Evolutionary conservation across 1,140 invertebrate genomes (phyloP).

Genomic region (Euura lappo): DNA sequence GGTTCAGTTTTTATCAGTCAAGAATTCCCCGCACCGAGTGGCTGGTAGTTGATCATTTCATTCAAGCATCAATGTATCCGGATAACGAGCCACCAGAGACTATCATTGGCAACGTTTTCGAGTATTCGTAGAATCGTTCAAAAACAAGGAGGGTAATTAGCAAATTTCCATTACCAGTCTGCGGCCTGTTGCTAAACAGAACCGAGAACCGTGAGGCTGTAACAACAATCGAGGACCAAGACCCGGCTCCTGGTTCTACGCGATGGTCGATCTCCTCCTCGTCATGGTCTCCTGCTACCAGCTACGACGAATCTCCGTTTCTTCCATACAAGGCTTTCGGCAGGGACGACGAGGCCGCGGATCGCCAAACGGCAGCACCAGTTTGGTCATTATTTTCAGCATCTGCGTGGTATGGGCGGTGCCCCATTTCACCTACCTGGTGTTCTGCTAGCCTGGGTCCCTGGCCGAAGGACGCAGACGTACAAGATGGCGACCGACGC

Average conservation of each 20-base stretch:
- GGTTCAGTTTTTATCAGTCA: background rate
- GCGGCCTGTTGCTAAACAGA: background rate
- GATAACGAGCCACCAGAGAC: no score
- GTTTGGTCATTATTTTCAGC: slow-evolving; percentile 40
- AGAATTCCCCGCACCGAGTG: no score
- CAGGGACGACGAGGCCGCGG: slow-evolving; percentile 30
- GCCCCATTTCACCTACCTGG: slow-evolving; percentile 26
- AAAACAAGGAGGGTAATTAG: no score
- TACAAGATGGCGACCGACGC: slow-evolving; percentile 53
- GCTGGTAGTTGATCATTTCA: no score
- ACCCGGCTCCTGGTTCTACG: background rate
- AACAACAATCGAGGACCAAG: background rate
- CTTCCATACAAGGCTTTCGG: slow-evolving; percentile 45
- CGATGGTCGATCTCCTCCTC: slow-evolving; percentile 34
- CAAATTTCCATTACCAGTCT: no score
- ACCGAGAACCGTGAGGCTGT: background rate
- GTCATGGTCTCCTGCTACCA: slow-evolving; percentile 38
- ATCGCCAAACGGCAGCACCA: slow-evolving; percentile 45
- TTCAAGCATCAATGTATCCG: no score
- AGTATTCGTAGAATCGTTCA: no score
- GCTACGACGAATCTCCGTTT: slow-evolving; percentile 48
- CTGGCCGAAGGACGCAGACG: slow-evolving; percentile 56
- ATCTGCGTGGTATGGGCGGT: slow-evolving; percentile 32
- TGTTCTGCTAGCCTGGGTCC: slow-evolving; percentile 44
- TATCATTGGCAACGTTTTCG: no score